phyloP scores from a whole-genome alignment of 1,140 invertebrate species.

The Diplogasteroides magnus region DNA sequence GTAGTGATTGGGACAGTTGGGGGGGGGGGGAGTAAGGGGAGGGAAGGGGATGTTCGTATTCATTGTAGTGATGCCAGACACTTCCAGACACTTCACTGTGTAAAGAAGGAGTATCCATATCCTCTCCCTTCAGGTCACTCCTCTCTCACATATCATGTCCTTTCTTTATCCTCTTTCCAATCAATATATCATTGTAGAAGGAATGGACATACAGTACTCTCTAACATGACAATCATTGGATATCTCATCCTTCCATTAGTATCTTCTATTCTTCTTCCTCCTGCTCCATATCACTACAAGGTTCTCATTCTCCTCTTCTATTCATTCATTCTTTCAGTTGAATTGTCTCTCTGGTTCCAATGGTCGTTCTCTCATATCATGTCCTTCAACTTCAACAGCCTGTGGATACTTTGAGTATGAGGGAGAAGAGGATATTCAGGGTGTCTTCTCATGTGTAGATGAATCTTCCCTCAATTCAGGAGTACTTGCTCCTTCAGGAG shows the following conservation, averaged over 20 bases:
- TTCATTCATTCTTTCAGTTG: neutral
- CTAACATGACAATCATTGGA: too few species aligned
- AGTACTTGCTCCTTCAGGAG: neutral
- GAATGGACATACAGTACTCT: too few species aligned
- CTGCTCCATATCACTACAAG: neutral
- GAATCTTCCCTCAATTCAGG: neutral
- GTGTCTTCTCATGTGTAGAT: neutral
- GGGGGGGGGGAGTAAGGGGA: too few species aligned
- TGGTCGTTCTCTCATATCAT: neutral
- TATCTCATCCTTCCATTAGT: too few species aligned
- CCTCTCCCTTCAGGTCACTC: neutral
- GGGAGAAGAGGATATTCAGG: neutral
- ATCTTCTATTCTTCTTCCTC: conserved; percentile 1
- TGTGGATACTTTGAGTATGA: neutral
- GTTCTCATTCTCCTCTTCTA: neutral
- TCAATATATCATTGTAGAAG: too few species aligned
- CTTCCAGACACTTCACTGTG: too few species aligned
- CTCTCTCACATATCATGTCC: neutral
- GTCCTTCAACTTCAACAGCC: neutral
- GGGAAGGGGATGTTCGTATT: too few species aligned
- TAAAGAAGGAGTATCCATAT: too few species aligned
- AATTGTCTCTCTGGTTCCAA: neutral
- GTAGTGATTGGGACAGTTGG: too few species aligned
- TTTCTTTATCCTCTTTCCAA: neutral
- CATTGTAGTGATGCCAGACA: too few species aligned